Percentiles rank a stretch among this genome's conserved stretches.
phyloP scores from a whole-genome alignment of 2,113 vertebrate genomes.

The Microtus ochrogaster region DNA sequence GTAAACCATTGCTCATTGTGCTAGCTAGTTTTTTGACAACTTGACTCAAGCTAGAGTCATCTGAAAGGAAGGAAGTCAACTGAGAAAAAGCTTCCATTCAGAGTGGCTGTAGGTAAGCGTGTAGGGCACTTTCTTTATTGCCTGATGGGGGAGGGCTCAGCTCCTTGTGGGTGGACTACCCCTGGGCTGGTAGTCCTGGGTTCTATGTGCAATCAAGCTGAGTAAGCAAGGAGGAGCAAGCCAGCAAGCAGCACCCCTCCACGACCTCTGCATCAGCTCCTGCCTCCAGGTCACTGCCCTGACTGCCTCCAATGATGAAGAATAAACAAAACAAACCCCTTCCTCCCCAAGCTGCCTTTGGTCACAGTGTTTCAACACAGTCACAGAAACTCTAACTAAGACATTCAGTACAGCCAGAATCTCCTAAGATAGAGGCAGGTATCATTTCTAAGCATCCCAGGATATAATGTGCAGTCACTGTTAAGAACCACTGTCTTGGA shows the following conservation, averaged over 20 bases:
- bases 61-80: not conserved
- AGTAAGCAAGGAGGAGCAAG: not conserved
- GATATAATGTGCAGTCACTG: not conserved
- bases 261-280: not conserved
- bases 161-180: not conserved
- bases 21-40: not conserved
- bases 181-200: not conserved
- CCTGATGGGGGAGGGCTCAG: not conserved
- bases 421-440: not conserved
- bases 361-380: not conserved
- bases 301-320: not conserved
- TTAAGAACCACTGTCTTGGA: not conserved
- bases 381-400: not conserved
- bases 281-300: not conserved
- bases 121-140: not conserved
- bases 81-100: not conserved
- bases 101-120: not conserved
- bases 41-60: not conserved
- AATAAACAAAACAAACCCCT: not conserved
- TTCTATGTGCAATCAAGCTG: not conserved
- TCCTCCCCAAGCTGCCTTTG: not conserved
- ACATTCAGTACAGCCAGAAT: not conserved
- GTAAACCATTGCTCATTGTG: not conserved
- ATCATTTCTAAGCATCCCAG: not conserved
- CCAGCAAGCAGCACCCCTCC: not conserved